Evolutionary conservation across 2,797 vertebrate genomes (phyloP).

Genomic region (Phoxinus dragarum): DNA sequence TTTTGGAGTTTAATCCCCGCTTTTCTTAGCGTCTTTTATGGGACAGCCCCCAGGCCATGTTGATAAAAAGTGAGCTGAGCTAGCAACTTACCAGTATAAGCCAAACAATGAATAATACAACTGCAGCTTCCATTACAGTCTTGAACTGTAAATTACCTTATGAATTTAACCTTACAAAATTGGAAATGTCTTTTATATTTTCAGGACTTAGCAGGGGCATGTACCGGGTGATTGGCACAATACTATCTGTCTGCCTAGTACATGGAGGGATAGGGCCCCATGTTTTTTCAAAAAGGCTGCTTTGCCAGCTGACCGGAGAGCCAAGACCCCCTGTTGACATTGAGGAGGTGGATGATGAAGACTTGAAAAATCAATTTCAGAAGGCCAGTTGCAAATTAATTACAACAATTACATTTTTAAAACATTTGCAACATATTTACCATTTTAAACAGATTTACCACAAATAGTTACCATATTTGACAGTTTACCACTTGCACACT

Average conservation of each 20-base stretch:
- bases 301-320: not conserved
- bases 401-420: not conserved
- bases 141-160: not conserved
- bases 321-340: not conserved
- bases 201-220: constrained; percentile 1
- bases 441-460: not conserved
- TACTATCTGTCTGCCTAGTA: not conserved
- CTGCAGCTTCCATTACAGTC: too few species aligned
- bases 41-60: too few species aligned
- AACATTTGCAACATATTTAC: not conserved
- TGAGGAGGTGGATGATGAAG: not conserved
- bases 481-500: not conserved
- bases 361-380: not conserved
- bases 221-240: not conserved
- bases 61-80: too few species aligned
- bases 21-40: too few species aligned
- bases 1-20: too few species aligned
- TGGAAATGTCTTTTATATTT: constrained; percentile 4
- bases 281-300: not conserved
- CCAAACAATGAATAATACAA: not conserved
- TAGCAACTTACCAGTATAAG: not conserved
- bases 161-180: not conserved
- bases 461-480: too few species aligned
- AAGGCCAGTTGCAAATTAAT: not conserved
- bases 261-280: not conserved